Evolutionary conservation across 2,113 vertebrate species (phyloP).

Genomic region (Syrrhaptes paradoxus): DNA sequence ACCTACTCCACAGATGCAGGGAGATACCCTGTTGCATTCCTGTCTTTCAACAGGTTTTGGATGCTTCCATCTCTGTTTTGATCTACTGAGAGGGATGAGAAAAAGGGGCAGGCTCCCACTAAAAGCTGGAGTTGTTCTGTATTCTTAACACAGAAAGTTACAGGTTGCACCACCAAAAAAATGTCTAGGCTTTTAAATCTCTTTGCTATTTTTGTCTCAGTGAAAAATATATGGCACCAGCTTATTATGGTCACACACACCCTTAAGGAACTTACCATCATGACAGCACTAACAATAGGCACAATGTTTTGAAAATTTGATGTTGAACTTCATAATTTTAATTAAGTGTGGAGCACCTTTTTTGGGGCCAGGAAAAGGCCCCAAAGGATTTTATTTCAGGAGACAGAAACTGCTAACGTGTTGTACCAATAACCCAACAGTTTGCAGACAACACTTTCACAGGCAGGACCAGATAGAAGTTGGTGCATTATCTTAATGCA

Average conservation of each 20-base stretch:
- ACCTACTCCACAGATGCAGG: neutral
- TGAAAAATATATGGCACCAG: neutral
- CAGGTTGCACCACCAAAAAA: neutral
- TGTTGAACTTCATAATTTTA: neutral
- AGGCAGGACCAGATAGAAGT: neutral
- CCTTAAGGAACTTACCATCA: neutral
- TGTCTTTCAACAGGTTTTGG: neutral
- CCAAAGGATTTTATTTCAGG: neutral
- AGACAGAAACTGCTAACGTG: neutral
- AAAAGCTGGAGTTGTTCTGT: neutral
- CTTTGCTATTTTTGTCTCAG: neutral
- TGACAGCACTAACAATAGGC: neutral
- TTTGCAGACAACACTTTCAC: neutral
- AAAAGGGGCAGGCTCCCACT: neutral
- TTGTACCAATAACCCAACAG: neutral
- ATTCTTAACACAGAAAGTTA: neutral
- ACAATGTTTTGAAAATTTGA: neutral
- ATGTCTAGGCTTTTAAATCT: neutral
- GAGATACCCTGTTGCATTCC: neutral
- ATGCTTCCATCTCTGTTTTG: neutral
- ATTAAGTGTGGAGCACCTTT: constrained; percentile 10
- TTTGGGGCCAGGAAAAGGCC: neutral
- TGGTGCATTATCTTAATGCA: neutral
- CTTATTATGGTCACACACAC: neutral
- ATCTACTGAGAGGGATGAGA: neutral